Conservation (phyloP, 2,113 vertebrate species). For the Malurus alboscapulatus region DNA sequence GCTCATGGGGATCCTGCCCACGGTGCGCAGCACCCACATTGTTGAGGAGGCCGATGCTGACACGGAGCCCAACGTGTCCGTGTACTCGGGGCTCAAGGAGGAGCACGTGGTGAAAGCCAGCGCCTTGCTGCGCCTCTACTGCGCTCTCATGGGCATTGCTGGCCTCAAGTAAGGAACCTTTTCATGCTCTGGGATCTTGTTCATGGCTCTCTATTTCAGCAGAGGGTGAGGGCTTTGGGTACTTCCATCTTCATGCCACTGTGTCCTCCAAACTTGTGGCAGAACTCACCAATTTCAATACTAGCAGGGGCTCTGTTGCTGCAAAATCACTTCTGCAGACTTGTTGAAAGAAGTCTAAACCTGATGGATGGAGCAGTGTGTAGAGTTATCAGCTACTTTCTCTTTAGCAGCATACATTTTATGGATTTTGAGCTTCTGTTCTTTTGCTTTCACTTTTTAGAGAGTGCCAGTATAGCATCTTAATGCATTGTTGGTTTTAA, state of each 20-base stretch:
- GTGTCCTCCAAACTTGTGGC: neutral
- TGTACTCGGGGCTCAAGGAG: conserved; percentile 91
- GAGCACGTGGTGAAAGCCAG: conserved; percentile 98
- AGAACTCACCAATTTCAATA: fast-evolving
- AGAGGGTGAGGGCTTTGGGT: neutral
- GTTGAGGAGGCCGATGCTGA: conserved; percentile 81
- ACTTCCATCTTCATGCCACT: neutral
- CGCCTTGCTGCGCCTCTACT: conserved; percentile 91
- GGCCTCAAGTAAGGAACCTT: conserved; percentile 86
- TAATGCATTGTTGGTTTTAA: neutral
- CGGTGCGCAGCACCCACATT: conserved; percentile 85
- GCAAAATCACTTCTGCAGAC: neutral
- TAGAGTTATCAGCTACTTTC: neutral
- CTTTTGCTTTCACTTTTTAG: neutral
- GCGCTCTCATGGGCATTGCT: conserved; percentile 96
- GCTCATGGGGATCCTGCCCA: conserved; percentile 92
- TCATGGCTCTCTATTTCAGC: neutral
- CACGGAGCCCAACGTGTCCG: conserved; percentile 75
- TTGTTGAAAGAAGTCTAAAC: neutral
- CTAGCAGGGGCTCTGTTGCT: neutral
- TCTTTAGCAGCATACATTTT: fast-evolving
- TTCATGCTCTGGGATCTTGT: neutral
- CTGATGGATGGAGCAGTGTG: neutral
- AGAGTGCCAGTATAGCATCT: neutral
- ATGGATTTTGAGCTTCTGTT: neutral